Evolutionary conservation across 2,113 vertebrate species (phyloP).

Genomic region (Edolisoma coerulescens): DNA sequence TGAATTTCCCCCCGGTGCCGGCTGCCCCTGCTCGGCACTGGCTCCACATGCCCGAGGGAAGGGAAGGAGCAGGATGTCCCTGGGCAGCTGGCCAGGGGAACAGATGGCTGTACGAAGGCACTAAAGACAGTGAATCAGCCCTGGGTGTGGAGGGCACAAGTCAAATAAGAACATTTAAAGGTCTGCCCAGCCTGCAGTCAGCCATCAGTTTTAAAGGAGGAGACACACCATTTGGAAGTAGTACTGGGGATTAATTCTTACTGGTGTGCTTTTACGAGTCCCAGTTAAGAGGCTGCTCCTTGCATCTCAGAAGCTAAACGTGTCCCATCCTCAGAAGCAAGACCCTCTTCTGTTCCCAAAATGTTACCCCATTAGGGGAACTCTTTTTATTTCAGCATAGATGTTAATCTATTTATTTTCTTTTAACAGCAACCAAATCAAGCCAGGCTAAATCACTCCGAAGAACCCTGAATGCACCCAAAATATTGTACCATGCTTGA

Average conservation of each 20-base stretch:
- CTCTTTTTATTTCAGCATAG: background rate
- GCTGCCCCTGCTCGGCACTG: background rate
- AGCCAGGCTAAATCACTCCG: background rate
- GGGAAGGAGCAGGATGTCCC: background rate
- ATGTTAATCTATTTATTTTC: background rate
- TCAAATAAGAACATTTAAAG: constrained; percentile 49
- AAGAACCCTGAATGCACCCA: background rate
- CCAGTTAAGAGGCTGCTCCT: background rate
- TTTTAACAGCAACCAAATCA: background rate
- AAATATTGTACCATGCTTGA: background rate
- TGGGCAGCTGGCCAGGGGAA: background rate
- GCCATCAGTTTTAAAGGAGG: background rate
- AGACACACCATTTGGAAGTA: background rate
- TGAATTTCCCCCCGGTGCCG: fast-evolving
- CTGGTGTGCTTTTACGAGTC: fast-evolving
- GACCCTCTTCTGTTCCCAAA: background rate
- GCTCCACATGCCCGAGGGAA: background rate
- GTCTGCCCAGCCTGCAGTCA: background rate
- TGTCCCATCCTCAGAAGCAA: background rate
- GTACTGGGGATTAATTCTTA: background rate
- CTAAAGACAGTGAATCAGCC: constrained; percentile 27
- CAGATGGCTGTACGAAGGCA: background rate
- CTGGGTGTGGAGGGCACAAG: constrained; percentile 28
- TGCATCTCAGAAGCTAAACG: background rate
- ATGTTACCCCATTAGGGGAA: background rate